Evolutionary conservation across 1,140 invertebrate genomes (phyloP).

Genomic region (Pinna nobilis): DNA sequence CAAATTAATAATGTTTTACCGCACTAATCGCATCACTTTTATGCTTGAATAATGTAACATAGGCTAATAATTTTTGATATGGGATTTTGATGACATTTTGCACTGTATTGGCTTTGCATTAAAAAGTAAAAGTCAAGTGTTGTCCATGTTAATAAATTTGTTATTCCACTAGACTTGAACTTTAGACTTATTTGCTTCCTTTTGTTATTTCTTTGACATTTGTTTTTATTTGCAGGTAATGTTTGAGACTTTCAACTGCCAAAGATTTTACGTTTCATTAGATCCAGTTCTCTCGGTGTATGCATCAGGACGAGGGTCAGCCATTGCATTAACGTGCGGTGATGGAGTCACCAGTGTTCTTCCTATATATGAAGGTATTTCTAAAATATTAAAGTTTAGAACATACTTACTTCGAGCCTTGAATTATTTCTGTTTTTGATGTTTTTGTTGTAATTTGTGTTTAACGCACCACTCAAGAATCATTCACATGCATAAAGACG

Average conservation of each 20-base stretch:
- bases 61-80: too few relatives aligned
- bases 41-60: too few relatives aligned
- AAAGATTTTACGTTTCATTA: conserved; percentile 94
- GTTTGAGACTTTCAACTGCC: conserved; percentile 81
- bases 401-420: neutral
- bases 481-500: too few relatives aligned
- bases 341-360: conserved; percentile 96
- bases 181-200: neutral
- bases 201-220: neutral
- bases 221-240: conserved; percentile 29
- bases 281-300: conserved; percentile 94
- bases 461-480: too few relatives aligned
- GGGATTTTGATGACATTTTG: too few relatives aligned
- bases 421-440: neutral
- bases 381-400: neutral
- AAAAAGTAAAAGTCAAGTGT: too few relatives aligned
- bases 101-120: too few relatives aligned
- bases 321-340: conserved; percentile 92
- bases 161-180: neutral
- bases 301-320: conserved; percentile 94
- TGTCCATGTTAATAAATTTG: neutral
- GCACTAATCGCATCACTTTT: too few relatives aligned
- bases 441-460: neutral
- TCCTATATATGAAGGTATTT: conserved; percentile 86
- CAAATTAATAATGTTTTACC: too few relatives aligned